phyloP scores from a whole-genome alignment of 1,140 invertebrate species.

The Drosophila insularis region DNA sequence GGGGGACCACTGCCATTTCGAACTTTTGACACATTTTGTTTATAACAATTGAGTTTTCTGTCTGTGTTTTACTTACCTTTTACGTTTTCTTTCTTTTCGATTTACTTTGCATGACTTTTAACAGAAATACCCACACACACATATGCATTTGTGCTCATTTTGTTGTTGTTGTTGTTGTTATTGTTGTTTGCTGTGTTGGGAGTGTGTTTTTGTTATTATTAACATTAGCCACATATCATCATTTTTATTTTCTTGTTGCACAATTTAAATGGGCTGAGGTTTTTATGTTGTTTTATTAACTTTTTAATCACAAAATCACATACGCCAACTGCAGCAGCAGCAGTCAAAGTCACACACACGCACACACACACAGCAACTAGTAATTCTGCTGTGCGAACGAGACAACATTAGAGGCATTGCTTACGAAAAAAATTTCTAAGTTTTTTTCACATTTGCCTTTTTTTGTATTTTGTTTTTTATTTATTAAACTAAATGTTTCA shows the following conservation, averaged over 20 bases:
- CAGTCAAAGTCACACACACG: slow-evolving; percentile 68
- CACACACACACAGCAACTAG: slow-evolving; percentile 74
- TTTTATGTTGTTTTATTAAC: slow-evolving; percentile 30
- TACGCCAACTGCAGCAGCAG: slow-evolving; percentile 73
- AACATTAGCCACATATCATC: slow-evolving; percentile 24
- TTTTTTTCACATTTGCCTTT: slow-evolving; percentile 30
- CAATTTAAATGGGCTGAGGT: slow-evolving; percentile 29
- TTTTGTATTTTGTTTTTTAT: slow-evolving; percentile 32
- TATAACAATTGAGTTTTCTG: slow-evolving; percentile 50
- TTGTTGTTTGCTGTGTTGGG: slow-evolving; percentile 12
- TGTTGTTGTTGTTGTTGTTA: slow-evolving; percentile 7
- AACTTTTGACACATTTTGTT: slow-evolving; percentile 66
- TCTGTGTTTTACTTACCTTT: slow-evolving; percentile 57
- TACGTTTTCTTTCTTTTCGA: slow-evolving; percentile 28
- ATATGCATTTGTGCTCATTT: slow-evolving; percentile 12
- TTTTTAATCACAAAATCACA: slow-evolving; percentile 51
- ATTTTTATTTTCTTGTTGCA: slow-evolving; percentile 9
- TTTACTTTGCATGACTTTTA: slow-evolving; percentile 30
- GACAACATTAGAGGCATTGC: slow-evolving; percentile 59
- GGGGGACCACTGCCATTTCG: slow-evolving; percentile 36
- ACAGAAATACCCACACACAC: slow-evolving; percentile 38
- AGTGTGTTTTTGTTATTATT: slow-evolving; percentile 4
- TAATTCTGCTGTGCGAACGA: slow-evolving; percentile 66
- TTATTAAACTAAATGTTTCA: slow-evolving; percentile 49
- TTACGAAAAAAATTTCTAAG: slow-evolving; percentile 44